Evolutionary conservation across 2,113 vertebrate genomes (phyloP).

Genomic region (Chaenocephalus aceratus): DNA sequence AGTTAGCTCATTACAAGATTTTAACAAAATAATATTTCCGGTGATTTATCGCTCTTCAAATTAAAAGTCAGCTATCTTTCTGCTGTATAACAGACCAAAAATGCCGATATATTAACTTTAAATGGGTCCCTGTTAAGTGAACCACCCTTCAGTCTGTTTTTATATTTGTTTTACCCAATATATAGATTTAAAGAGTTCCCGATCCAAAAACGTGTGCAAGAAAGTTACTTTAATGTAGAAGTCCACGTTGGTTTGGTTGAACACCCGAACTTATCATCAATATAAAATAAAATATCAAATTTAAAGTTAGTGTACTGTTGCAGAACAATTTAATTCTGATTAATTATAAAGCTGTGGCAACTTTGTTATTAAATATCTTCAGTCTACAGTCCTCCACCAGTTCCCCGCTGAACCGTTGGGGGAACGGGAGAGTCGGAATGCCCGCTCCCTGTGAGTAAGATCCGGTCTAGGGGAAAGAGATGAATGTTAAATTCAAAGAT

Average conservation of each 20-base stretch:
- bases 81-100: neutral
- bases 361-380: neutral
- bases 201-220: neutral
- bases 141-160: neutral
- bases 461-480: slow-evolving; percentile 96
- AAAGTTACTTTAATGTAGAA: too few relatives aligned
- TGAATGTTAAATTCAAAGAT: slow-evolving; percentile 99
- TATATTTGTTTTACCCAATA: neutral
- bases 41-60: slow-evolving; percentile 36
- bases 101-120: too few relatives aligned
- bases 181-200: neutral
- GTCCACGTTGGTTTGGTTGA: too few relatives aligned
- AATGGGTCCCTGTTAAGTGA: too few relatives aligned
- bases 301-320: too few relatives aligned
- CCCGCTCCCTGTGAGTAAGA: slow-evolving; percentile 84
- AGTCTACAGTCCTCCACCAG: neutral
- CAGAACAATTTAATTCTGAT: too few relatives aligned
- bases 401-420: slow-evolving; percentile 49
- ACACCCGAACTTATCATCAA: neutral
- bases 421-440: slow-evolving; percentile 40
- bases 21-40: slow-evolving; percentile 58
- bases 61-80: slow-evolving; percentile 13
- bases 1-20: neutral
- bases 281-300: neutral
- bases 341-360: neutral